A percentile compares a stretch with the other conserved stretches of the same genome.
Conservation (phyloP, 2,888 invertebrate species). For the Eubasilissa splendida region DNA sequence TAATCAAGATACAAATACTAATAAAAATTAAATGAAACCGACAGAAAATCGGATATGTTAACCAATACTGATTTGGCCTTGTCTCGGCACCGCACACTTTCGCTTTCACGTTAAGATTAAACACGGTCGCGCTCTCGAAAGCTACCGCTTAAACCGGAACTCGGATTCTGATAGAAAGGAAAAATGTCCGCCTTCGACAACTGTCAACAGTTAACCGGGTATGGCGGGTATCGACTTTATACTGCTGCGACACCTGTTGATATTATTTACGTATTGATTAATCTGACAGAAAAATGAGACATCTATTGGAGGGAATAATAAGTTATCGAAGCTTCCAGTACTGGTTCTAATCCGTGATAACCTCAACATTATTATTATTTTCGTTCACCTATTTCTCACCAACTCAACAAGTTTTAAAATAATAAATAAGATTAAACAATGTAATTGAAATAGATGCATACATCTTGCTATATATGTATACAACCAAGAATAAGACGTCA, state of each 20-base stretch:
- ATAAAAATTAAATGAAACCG: slow-evolving; percentile 37
- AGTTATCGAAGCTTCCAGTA: background rate
- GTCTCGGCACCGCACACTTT: slow-evolving; percentile 42
- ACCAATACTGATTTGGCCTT: slow-evolving; percentile 31
- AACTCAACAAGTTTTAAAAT: no score
- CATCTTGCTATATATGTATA: no score
- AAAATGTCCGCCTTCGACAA: no score
- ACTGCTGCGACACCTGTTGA: slow-evolving; percentile 21
- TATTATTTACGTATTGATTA: background rate
- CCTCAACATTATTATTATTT: no score
- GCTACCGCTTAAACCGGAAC: background rate
- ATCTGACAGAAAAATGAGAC: background rate
- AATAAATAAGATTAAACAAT: no score
- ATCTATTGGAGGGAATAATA: background rate
- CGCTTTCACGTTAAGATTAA: slow-evolving; percentile 36
- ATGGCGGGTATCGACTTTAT: no score
- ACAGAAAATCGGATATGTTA: slow-evolving; percentile 19
- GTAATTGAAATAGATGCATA: no score
- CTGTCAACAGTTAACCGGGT: no score
- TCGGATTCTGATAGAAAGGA: no score
- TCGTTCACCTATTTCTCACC: no score
- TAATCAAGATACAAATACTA: slow-evolving; percentile 59
- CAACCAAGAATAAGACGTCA: background rate
- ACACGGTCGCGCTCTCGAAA: background rate
- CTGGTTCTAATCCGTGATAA: no score